Base-by-base conservation (phyloP, 1,140 invertebrate species). In the Eumeta japonica region DNA sequence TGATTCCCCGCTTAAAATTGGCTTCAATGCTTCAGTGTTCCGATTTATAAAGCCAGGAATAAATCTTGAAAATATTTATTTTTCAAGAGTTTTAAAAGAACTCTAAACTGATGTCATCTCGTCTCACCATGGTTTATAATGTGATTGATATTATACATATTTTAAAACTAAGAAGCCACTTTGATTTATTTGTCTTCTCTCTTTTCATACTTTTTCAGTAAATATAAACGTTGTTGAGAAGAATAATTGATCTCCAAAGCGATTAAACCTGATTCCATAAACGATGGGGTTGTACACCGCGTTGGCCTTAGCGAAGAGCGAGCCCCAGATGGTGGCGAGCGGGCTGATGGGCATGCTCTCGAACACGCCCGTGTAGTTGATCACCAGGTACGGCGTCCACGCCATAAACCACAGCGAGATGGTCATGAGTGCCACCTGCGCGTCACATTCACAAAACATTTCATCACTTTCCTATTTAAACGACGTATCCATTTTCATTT, bases 331-430 rank as follows among this genome's bases (percentile, higher is more conserved):
- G 17, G 83, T 83, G 33, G 78, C 78, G 9, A 85, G 64, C 3
- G 84, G 83, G 43, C 79, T 84, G 42, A 88, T 80, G 35, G 77
- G 75, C 31, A 74, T 70, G 16, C 68, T 75, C 43, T 80, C 76
- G 55, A 87, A 86, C 43, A 87, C 77, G 35, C 84, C 86, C 12
- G 82, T 76, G 53, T 82, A 84, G 55, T 87, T 86, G 46, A 89
- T 85, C 12, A 84, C 80, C 35, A 85, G 74, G 55, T 87, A 87
- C 14, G 85, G 85, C 20, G 85, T 86, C 85, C 85, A 87, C 12
- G 86, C 86, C 62, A 87, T 77, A 62, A 89, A 83, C 84, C 85
- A 90, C 35, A 88, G 62, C 7, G 81, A 79, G 41, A 89, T 85
- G 42, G 85, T 88, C 56, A 83, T 85, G 49, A 88, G 57, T 13